Percentiles rank a stretch among this genome's conserved stretches.
Conservation (phyloP, 2,113 vertebrate genomes). For the Lophochroa leadbeateri region DNA sequence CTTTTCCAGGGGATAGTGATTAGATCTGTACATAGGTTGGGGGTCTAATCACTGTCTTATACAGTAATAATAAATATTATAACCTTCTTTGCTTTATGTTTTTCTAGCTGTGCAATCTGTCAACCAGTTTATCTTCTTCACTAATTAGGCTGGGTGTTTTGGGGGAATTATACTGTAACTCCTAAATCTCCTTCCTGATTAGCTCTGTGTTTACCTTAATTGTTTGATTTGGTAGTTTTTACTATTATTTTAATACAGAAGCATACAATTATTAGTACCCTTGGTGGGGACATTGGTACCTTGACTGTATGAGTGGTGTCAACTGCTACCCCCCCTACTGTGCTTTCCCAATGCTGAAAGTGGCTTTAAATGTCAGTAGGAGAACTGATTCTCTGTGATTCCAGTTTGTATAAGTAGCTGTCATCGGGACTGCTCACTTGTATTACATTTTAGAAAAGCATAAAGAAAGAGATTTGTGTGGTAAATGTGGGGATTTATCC, state of each 20-base stretch:
- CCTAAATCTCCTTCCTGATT: conserved; percentile 56
- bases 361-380: neutral
- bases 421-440: fast-evolving
- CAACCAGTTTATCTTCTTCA: conserved; percentile 60
- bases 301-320: neutral
- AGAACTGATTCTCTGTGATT: neutral
- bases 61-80: conserved; percentile 50
- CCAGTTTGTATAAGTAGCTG: neutral
- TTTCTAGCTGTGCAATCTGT: conserved; percentile 59
- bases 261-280: neutral
- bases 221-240: neutral
- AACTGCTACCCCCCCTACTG: neutral
- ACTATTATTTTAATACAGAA: neutral
- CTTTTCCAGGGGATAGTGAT: conserved; percentile 51
- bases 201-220: conserved; percentile 45
- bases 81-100: conserved; percentile 57
- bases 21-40: conserved; percentile 56
- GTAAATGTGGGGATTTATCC: neutral
- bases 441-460: neutral
- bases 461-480: neutral
- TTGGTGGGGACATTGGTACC: neutral
- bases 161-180: conserved; percentile 35
- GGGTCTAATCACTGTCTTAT: conserved; percentile 58
- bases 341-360: neutral
- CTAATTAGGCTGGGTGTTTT: conserved; percentile 60